These are phyloP conservation scores for Liolophura sinensis DNA, from an alignment of 1,140 invertebrate species.

Conservation along the genomic window DNA sequence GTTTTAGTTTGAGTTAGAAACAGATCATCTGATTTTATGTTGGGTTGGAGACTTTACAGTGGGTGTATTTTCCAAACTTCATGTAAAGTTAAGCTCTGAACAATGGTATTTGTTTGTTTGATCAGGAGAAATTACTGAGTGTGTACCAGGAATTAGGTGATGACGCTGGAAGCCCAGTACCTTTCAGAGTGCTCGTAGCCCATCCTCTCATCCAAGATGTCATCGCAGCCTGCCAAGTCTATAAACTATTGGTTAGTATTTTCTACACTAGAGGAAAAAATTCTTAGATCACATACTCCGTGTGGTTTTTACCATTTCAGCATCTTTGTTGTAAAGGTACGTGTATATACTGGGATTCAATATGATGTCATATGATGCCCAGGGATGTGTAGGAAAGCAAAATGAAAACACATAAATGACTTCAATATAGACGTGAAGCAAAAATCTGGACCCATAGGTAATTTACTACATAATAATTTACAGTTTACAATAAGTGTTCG, in stretches of 20 bases:
- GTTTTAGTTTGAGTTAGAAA: no score
- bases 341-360: no score
- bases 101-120: slow-evolving; percentile 4
- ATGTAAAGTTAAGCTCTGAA: neutral
- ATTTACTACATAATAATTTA: no score
- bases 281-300: neutral
- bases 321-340: neutral
- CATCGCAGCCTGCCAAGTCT: slow-evolving; percentile 42
- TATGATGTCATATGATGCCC: no score
- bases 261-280: neutral
- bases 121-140: slow-evolving; percentile 44
- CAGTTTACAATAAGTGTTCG: no score
- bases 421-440: no score
- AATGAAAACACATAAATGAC: neutral
- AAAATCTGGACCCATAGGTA: no score
- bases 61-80: neutral
- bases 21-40: no score
- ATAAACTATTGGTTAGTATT: slow-evolving; percentile 47
- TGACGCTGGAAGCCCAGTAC: slow-evolving; percentile 35
- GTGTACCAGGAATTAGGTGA: slow-evolving; percentile 50
- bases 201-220: slow-evolving; percentile 56
- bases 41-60: no score
- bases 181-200: slow-evolving; percentile 47
- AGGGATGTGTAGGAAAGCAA: neutral
- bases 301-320: neutral